Evolutionary conservation across 2,888 invertebrate species (phyloP), one percentile per base, ranked within the genome.

Genomic region (Pandemis heparana): DNA sequence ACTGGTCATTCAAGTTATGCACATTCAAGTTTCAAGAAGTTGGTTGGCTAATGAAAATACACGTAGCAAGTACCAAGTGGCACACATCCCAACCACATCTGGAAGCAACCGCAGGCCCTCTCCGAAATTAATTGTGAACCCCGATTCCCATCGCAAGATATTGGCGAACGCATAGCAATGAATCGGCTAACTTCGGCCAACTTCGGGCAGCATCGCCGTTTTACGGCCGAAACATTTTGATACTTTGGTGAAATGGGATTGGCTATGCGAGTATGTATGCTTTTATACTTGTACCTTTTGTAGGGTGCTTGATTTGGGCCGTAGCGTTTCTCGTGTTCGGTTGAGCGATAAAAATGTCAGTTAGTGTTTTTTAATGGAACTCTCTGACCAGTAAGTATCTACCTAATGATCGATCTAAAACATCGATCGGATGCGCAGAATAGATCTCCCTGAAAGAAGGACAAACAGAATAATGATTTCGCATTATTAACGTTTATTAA

Each of bases 61-160:
- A 5, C 12, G 12, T 46, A 46, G 18, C 61, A 43, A 72, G 83
- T 5, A 12, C 75, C 66, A 86, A 89, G 82, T 76, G 82, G 85
- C 87, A 79, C 78, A 67, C 6, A 77, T 75, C 84, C 78, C 78
- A 82, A 86, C 88, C 86, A 81, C 87, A 87, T 87, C 89, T 91
- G 85, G 82, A 88, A 86, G 83, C 84, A 83, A 89, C 92, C 92
- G 85, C 93, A 91, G 84, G 80, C 88, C 88, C 85, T 82, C 70
- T 83, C 84, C 86, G 84, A 87, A 91, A 93, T 93, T 92, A 93
- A 93, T 93, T 90, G 89, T 88, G 86, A 83, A 81, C 81, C 89
- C 85, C 85, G 82, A 85, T 82, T 85, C 86, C 85, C 85, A 78
- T 77, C 74, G 75, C 86, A 88, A 88, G 90, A 90, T 90, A 90